Percentiles rank a stretch among this genome's conserved stretches.
phyloP scores from a whole-genome alignment of 2,888 invertebrate genomes.

The Agriotes lineatus region DNA sequence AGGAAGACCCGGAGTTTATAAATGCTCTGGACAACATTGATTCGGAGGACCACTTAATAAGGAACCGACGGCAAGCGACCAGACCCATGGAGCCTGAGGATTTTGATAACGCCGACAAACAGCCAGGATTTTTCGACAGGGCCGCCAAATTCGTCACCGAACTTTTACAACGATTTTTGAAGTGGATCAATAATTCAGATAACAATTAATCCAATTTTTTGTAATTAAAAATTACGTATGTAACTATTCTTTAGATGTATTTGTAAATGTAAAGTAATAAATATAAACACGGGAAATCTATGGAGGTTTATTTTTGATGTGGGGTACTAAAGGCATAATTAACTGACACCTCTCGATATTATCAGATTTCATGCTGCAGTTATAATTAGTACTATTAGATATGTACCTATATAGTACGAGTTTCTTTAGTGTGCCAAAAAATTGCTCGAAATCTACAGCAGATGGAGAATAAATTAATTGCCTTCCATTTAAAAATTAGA shows the following conservation, averaged over 20 bases:
- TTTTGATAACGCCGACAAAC: constrained; percentile 29
- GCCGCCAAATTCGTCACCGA: constrained; percentile 65
- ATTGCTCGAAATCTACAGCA: too few species aligned
- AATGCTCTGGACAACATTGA: not conserved
- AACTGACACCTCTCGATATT: too few species aligned
- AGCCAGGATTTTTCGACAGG: constrained; percentile 63
- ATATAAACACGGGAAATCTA: too few species aligned
- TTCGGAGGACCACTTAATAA: constrained; percentile 20
- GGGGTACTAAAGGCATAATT: too few species aligned
- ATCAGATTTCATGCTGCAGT: too few species aligned
- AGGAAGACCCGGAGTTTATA: constrained; percentile 58
- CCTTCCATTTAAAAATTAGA: too few species aligned
- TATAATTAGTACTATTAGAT: too few species aligned
- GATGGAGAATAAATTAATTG: too few species aligned
- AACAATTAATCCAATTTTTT: constrained; percentile 43
- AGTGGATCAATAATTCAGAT: constrained; percentile 64
- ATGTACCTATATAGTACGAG: too few species aligned
- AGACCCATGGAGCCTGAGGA: constrained; percentile 45
- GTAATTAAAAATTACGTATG: not conserved
- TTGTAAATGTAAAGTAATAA: not conserved
- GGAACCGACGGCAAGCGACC: constrained; percentile 46
- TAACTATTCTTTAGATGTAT: not conserved
- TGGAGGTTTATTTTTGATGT: too few species aligned
- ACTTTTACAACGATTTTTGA: constrained; percentile 65
- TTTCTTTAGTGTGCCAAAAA: too few species aligned